Base-by-base conservation (phyloP, 2,113 vertebrate species). In the Tyrannus savana region DNA sequence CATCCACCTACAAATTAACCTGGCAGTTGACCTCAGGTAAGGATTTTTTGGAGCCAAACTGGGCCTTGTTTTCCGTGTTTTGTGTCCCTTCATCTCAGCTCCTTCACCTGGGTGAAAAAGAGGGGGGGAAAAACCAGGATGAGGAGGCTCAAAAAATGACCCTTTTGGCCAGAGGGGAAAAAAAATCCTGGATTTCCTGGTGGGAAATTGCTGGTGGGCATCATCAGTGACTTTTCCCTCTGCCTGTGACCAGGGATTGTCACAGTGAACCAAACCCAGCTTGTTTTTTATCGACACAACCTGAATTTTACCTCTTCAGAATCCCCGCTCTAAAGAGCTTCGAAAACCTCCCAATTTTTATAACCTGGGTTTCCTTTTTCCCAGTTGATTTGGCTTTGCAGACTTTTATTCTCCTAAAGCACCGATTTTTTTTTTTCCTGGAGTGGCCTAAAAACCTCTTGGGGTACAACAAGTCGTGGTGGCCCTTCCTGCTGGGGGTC, bases 11-110 rank as follows among this genome's bases (percentile, higher is more conserved):
- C 63, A 85, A 96, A 1, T 96, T 99, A 35, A 96, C 95, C 7
- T 99, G 98, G 98, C 97, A 97, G 39, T 98, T 98, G 84, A 97
- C 98, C 86, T 99, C 98, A 98, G 98, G 98, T 99, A 88, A 88
- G 0, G 31, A 25, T 35, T 16, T 16, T 53, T 30, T 24, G 47
- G 11, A 39, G 47, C 23, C 47, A 23, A 49, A 7, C 47, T 25
- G 50, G 50, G 12, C 44, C 44, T 44, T 19, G 23, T 19, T 49
- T 49, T 49, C 47, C 23, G 24, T 5, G 23, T 24, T 24, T 6
- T 25, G 24, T 14, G 3, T 30, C 25, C 16, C 23, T 82, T 62
- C 60, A 35, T 11, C 75, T 73, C 75, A 44, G 7, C 53, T 83
- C 31, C 74, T 84, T 77, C 47, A 8, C 55, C 53, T 28, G 79